phyloP scores from a whole-genome alignment of 2,888 invertebrate species.

The Leucoma salicis region DNA sequence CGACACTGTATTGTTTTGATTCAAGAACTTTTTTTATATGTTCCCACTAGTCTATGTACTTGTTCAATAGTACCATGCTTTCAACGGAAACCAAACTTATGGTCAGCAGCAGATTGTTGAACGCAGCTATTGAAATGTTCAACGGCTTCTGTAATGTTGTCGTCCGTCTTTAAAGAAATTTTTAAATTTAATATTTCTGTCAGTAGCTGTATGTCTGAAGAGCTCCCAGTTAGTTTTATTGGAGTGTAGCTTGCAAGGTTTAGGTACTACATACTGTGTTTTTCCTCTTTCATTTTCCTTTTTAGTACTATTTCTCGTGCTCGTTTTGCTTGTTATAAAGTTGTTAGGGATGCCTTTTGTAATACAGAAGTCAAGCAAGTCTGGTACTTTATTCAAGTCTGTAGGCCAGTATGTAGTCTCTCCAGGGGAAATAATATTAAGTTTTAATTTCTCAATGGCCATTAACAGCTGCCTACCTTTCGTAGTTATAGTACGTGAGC shows the following conservation, averaged over 20 bases:
- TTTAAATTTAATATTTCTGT: not conserved
- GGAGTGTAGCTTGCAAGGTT: too few species aligned
- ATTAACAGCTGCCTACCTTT: not conserved
- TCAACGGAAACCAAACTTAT: too few species aligned
- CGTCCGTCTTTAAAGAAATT: too few species aligned
- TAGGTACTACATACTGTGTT: not conserved
- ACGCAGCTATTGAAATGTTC: too few species aligned
- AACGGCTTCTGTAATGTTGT: too few species aligned
- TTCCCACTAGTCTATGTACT: not conserved
- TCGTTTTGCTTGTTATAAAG: not conserved
- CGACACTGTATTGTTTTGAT: too few species aligned
- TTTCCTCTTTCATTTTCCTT: not conserved
- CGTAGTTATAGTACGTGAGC: not conserved
- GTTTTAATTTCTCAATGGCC: not conserved
- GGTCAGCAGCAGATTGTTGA: not conserved
- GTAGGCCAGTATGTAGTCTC: too few species aligned
- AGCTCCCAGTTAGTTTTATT: not conserved
- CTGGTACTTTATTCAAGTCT: too few species aligned
- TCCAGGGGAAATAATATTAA: not conserved
- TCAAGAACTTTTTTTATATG: conserved; percentile 15
- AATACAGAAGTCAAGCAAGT: too few species aligned
- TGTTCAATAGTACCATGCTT: too few species aligned
- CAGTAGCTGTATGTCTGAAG: not conserved
- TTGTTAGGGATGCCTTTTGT: too few species aligned
- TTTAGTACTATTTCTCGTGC: not conserved